Conservation (phyloP, 2,113 vertebrate genomes). For the Clarias magur region DNA sequence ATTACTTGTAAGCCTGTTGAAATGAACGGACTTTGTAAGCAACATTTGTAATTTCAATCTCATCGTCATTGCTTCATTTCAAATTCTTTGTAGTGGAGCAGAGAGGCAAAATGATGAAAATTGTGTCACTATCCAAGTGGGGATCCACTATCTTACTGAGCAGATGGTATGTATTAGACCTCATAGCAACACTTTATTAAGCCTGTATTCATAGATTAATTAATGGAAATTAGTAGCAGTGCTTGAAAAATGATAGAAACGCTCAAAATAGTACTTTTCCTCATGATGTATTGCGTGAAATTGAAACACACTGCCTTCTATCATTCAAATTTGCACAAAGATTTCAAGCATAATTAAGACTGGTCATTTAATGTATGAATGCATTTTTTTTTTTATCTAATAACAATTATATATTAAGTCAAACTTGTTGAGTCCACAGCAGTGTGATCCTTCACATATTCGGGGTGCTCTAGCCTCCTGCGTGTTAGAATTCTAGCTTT, state of each 20-base stretch:
- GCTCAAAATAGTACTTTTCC: neutral
- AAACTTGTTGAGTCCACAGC: constrained; percentile 3
- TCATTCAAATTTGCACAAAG: neutral
- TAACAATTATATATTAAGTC: neutral
- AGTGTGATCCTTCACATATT: constrained; percentile 14
- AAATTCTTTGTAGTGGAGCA: no score
- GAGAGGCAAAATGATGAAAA: no score
- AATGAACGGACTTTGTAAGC: no score
- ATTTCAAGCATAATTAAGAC: neutral
- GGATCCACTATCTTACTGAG: no score
- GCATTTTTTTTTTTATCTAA: neutral
- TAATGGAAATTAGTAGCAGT: neutral
- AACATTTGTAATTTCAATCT: no score
- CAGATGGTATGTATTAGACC: no score
- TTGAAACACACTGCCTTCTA: neutral
- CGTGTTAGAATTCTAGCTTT: constrained; percentile 27
- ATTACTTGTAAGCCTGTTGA: no score
- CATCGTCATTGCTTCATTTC: no score
- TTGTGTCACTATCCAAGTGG: no score
- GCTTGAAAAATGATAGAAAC: no score
- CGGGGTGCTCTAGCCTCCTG: neutral
- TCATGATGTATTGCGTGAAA: neutral
- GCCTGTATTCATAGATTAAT: no score
- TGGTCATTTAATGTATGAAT: neutral
- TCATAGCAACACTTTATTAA: no score